Evolutionary conservation across 2,797 vertebrate genomes (phyloP), one percentile per base, ranked within the genome.

Genomic region (Mus minutoides): DNA sequence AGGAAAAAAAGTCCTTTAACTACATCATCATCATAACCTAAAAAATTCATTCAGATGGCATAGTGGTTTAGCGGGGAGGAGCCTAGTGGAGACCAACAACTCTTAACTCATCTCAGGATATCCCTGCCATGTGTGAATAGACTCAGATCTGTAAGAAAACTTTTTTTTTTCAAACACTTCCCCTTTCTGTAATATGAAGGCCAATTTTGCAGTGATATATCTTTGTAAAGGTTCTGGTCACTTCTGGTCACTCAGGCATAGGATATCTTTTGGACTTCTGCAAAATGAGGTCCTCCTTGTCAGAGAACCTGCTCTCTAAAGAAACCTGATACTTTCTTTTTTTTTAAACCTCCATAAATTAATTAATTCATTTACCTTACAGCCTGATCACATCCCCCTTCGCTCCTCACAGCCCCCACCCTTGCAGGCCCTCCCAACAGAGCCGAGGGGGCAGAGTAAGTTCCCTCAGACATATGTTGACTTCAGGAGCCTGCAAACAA

Each of bases 81-180:
- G 43, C 54, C n/a, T 22, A 9, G 9, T 69, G 58, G 26, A 31
- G 16, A 43, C 13, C 29, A n/a, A n/a, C 2, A 64, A 8, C 0
- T 19, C 43, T 56, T 64, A 34, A 6, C 21, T 46, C 4, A 31
- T 91, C 11, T 54, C 34, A 60, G 29, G 8, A 31, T 24, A 29
- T 26, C 40, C 40, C 22, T 13, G 73, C 12, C 40, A 7, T 29
- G 17, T 62, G 40, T 67, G 52, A 8, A 24, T 19, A 73, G 43
- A 16, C 46, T 56, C 56, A 64, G 62, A 78, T 43, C 62, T 43
- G 43, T 58, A 56, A 64, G 34, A 67, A 89, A 43, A 69, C 3
- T 29, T 75, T 60, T 83, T 91, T 83, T 91, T 79, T 69, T 76
- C 46, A 82, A 24, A 58, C 64, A 76, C 73, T 34, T 91, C 82